phyloP scores from a whole-genome alignment of 2,797 vertebrate genomes.

The Podarcis siculus region DNA sequence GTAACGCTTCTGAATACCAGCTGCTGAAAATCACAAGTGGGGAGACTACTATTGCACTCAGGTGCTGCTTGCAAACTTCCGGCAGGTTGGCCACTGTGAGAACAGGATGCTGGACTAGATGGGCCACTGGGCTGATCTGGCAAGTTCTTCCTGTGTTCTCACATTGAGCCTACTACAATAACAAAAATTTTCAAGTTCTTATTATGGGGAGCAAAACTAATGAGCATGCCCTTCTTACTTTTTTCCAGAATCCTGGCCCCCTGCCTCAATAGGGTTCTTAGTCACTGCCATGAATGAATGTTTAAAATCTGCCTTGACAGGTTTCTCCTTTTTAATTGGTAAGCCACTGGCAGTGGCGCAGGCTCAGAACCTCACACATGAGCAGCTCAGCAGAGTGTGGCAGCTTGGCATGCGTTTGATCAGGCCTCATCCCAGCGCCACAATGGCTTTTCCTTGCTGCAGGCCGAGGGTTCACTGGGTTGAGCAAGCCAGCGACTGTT shows the following conservation, averaged over 20 bases:
- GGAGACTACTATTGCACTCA: no score
- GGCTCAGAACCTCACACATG: background rate
- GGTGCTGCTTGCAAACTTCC: no score
- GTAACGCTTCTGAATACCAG: no score
- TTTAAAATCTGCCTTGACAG: conserved; percentile 13
- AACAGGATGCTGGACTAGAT: no score
- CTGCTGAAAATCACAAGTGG: no score
- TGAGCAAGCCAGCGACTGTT: background rate
- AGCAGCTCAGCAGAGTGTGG: background rate
- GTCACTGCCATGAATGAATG: background rate
- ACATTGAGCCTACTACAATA: background rate
- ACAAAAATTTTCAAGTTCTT: no score
- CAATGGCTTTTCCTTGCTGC: background rate
- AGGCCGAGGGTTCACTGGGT: background rate
- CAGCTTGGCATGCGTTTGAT: background rate
- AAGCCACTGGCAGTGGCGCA: background rate
- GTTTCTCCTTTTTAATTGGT: conserved; percentile 3
- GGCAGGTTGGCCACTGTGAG: no score
- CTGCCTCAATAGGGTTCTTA: background rate
- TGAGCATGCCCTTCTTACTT: background rate
- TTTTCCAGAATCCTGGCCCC: background rate
- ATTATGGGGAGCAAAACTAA: background rate
- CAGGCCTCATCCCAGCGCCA: background rate
- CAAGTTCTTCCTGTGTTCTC: no score
- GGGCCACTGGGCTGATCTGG: no score